phyloP scores from a whole-genome alignment of 2,888 invertebrate species.

The Kryphioiulus occultus region DNA sequence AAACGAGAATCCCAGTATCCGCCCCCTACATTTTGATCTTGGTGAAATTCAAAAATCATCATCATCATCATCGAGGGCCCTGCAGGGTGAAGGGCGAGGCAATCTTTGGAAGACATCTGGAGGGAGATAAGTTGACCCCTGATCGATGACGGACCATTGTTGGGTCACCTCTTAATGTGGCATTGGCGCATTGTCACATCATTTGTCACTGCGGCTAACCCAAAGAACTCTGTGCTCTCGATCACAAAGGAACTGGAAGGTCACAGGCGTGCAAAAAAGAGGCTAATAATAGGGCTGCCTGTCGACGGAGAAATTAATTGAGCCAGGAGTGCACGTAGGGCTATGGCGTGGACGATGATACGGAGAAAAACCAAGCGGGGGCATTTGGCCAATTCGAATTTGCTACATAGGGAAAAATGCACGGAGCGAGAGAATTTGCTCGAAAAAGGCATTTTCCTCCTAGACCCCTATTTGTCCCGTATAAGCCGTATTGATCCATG shows the following conservation, averaged over 20 bases:
- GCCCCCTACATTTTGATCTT: background rate
- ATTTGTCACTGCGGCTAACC: constrained; percentile 39
- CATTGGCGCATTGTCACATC: constrained; percentile 19
- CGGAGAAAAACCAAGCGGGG: background rate
- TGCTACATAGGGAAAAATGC: background rate
- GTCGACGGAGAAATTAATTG: constrained; percentile 39
- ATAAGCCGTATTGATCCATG: constrained; percentile 3
- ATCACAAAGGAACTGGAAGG: constrained; percentile 23
- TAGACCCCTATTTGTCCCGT: background rate
- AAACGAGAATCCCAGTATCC: background rate
- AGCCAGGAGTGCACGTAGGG: background rate
- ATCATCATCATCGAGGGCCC: background rate
- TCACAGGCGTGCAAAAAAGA: constrained; percentile 3
- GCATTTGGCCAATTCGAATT: background rate
- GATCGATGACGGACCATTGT: constrained; percentile 20
- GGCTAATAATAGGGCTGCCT: constrained; percentile 20
- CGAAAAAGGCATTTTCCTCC: background rate
- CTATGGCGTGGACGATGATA: background rate
- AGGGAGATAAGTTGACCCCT: constrained; percentile 13
- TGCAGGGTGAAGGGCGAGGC: background rate
- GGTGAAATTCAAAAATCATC: background rate
- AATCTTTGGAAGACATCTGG: constrained; percentile 13
- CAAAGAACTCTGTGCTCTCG: background rate
- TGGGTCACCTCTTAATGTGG: constrained; percentile 24
- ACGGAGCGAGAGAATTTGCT: background rate